Evolutionary conservation across 2,888 invertebrate genomes (phyloP).

Genomic region (Doris montereyensis): DNA sequence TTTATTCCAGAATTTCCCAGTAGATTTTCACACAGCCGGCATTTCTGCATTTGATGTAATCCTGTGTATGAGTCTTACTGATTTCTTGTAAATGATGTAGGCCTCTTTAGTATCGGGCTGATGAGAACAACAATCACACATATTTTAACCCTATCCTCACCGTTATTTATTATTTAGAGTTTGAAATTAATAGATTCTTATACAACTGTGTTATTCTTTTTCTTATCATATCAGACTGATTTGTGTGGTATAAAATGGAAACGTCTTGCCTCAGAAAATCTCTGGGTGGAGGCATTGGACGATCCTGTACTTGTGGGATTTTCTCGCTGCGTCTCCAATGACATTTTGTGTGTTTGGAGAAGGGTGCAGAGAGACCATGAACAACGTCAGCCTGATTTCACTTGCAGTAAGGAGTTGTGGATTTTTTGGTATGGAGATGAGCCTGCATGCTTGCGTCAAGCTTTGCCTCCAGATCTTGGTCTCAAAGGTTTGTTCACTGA

Average conservation of each 20-base stretch:
- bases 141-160: no score
- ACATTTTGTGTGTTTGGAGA: constrained; percentile 98
- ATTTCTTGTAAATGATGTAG: no score
- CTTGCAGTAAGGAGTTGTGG: constrained; percentile 90
- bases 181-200: no score
- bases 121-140: no score
- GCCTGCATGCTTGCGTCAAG: constrained; percentile 61
- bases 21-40: no score
- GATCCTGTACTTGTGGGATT: constrained; percentile 74
- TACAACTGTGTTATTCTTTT: no score
- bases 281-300: constrained; percentile 60
- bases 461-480: constrained; percentile 80
- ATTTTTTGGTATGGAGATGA: constrained; percentile 99
- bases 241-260: constrained; percentile 99
- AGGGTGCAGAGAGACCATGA: constrained; percentile 77
- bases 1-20: no score
- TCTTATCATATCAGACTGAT: constrained; percentile 99
- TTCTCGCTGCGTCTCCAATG: constrained; percentile 78
- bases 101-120: no score
- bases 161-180: no score
- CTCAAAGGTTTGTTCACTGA: constrained; percentile 82
- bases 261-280: constrained; percentile 75
- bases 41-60: no score
- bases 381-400: constrained; percentile 55
- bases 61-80: no score